Base-by-base conservation (phyloP, 1,140 invertebrate species). In the Drosophila elegans region DNA sequence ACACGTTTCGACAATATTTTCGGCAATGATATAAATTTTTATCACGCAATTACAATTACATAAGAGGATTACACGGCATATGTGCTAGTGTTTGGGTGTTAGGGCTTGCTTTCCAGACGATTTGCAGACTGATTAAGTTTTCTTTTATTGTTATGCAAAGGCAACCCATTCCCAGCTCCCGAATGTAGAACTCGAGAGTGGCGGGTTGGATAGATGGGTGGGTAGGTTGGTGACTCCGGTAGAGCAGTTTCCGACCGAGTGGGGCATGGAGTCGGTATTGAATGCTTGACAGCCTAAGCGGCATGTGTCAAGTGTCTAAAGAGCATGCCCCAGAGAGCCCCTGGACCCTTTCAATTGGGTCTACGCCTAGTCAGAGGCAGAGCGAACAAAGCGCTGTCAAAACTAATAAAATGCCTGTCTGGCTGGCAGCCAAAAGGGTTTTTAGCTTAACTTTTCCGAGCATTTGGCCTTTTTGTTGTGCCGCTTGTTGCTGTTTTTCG, bases 321-420 rank as follows among this genome's bases (percentile, higher is more conserved):
- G 74, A 85, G 78, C 84, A 67, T 64, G 78, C 60, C 78, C 80
- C 55, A 81, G 78, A 67, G 64, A 72, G 51, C 36, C 63, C n/a
- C 46, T 45, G 53, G 74, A 61, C 21, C 71, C 73, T 77, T 77
- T 77, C 73, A 53, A 77, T 77, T 77, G 74, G 76, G 74, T 69
- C 57, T 53, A 67, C 48, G 29, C 48, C 51, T 55, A 11, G n/a
- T 64, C 71, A 67, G 45, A 79, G 52, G 41, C 59, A 36, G n/a
- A 42, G 63, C 54, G 62, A 78, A 84, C 85, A 89, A 89, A 90
- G 78, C 77, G 78, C 82, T 90, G 86, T 90, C 86, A 90, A 90
- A 90, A 90, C 86, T 90, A 90, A 90, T 90, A 90, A 90, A 90
- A 82, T 90, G 82, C 89, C 80, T 80, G 52, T 66, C 61, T 80